Evolutionary conservation across 2,888 invertebrate genomes (phyloP), one percentile per base, ranked within the genome.

Genomic region (Coelinius sp.): DNA sequence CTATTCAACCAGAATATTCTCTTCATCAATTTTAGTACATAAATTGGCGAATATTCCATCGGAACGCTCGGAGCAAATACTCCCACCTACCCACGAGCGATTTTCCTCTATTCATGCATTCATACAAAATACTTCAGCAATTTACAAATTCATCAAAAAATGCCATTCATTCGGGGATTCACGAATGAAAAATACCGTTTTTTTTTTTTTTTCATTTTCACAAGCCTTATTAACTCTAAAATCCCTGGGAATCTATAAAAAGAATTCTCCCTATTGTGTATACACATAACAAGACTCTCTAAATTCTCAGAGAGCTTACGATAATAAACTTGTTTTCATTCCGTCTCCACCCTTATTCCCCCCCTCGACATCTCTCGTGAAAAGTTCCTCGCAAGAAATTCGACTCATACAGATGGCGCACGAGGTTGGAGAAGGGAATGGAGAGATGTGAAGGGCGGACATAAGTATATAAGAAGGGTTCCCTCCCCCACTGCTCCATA

Each of bases 261-360:
- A 52, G 52, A 53, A 53, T 53, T 53, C 8, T 53, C 53, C 53
- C 24, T 14, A 12, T n/a, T 53, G 25, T 53, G 8, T 52, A 53
- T 24, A 10, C 20, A 38, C 52, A 31, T 24, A 14, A n/a, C 52
- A 20, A 49, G 52, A 52, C 66, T 41, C 65, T 49, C 46, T 44
- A 49, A 64, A 63, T 69, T 69, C 62, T 46, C 22, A 44, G 35
- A 52, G 35, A 65, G 38, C 41, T 38, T 20, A 67, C 62, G 52
- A 73, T 76, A 73, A 76, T 76, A 76, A 72, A 72, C 72, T 76
- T 76, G 72, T 72, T 75, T 73, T 73, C 73, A 75, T 73, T 73
- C 72, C 70, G 35, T 68, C 38, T 70, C 38, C 59, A 24, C 25
- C 53, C 25, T 53, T 53, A 62, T 49, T 46, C 44, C 38, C 67